phyloP scores from a whole-genome alignment of 2,113 vertebrate genomes.

The Atrichornis clamosus region DNA sequence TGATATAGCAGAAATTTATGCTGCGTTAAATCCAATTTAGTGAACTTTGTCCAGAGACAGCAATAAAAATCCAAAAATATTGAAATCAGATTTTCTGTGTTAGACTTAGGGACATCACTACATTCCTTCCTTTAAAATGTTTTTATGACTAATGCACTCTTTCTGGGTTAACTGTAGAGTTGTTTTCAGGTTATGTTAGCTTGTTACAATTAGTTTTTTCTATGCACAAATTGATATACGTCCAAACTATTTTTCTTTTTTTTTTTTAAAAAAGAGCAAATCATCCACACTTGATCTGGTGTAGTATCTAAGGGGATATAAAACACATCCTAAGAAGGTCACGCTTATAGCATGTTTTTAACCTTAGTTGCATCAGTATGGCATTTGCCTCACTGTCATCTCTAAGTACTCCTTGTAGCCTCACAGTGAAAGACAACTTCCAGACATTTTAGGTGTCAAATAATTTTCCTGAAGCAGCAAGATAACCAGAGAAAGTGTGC shows the following conservation, averaged over 20 bases:
- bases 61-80: background rate
- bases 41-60: background rate
- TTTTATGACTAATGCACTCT: background rate
- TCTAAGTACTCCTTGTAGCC: background rate
- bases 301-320: background rate
- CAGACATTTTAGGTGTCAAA: background rate
- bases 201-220: background rate
- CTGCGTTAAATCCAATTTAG: background rate
- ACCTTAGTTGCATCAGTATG: background rate
- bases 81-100: background rate
- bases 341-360: background rate
- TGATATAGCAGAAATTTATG: background rate
- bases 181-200: rapidly evolving
- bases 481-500: background rate
- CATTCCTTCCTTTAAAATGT: background rate
- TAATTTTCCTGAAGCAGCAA: background rate
- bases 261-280: background rate
- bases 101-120: background rate
- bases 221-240: background rate
- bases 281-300: background rate
- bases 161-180: background rate
- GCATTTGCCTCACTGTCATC: background rate
- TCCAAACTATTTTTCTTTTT: background rate
- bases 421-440: background rate
- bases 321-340: background rate